Evolutionary conservation across 2,797 vertebrate species (phyloP), one percentile per base, ranked within the genome.

Genomic region (Hydrocynus forskahlii): DNA sequence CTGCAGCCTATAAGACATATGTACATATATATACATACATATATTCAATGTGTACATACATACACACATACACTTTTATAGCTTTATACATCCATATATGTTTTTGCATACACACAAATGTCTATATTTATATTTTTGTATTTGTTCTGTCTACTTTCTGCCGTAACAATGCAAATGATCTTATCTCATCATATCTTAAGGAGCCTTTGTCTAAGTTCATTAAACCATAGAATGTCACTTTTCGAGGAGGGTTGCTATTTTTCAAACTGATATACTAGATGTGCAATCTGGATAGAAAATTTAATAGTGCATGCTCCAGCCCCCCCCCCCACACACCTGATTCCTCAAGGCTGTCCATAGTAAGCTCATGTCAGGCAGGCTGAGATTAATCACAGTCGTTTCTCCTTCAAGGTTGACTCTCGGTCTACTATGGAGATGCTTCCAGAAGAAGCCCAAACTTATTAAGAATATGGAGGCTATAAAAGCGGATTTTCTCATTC

Each of bases 361-460:
- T 17, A 14, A 38, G 29, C 12, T 60, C 9, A 23, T 60, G 57
- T 23, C 29, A 38, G 1, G 5, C 25, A 17, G 25, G 5, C 29
- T 64, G 9, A 64, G 29, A 64, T 64, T 64, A 64, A 64, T 64
- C 62, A 64, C 62, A 38, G 62, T 38, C 16, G 3, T 38, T 64
- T 29, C 62, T 64, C 62, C 13, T 13, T 64, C 62, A 64, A 64
- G 62, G 62, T 64, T 29, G 29, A 64, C 13, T 64, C 62, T 64
- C 6, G 7, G 25, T 64, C 13, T 38, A 14, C 25, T 23, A 38
- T 38, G 35, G 7, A 35, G 14, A 64, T 64, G 13, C 14, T 2
- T 29, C 29, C 29, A 17, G 25, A 64, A 64, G 35, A 16, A 57
- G 54, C 54, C 19, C 19, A 5, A 7, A 6, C 21, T 60, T 60